Evolutionary conservation across 2,113 vertebrate genomes (phyloP).

Genomic region (Hippocampus comes): DNA sequence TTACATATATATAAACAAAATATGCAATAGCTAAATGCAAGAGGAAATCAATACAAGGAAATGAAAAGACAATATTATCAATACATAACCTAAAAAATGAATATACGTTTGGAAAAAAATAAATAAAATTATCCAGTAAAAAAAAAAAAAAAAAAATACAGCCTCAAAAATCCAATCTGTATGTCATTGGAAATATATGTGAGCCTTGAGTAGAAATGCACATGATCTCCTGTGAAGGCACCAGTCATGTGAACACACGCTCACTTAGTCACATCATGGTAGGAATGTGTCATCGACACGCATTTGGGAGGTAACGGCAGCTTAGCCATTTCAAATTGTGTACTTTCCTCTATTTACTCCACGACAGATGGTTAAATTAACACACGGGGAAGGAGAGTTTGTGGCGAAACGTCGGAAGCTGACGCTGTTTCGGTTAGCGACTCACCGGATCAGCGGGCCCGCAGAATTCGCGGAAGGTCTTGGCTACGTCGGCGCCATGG

Average conservation of each 20-base stretch:
- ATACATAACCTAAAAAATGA: too few relatives aligned
- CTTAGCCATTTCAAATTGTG: neutral
- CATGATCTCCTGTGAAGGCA: neutral
- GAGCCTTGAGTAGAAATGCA: too few relatives aligned
- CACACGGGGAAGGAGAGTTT: neutral
- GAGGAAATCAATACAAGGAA: too few relatives aligned
- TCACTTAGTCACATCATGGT: neutral
- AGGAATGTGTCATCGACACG: neutral
- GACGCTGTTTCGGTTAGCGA: slow-evolving; percentile 35
- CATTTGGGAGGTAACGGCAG: neutral
- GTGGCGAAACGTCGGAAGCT: neutral
- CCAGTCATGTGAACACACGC: neutral
- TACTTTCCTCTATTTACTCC: neutral
- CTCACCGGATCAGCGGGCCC: slow-evolving; percentile 94
- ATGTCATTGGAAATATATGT: too few relatives aligned
- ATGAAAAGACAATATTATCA: too few relatives aligned
- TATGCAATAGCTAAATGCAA: too few relatives aligned
- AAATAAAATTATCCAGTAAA: neutral
- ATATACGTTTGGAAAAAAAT: too few relatives aligned
- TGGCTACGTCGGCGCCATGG: slow-evolving; percentile 68
- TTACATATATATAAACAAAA: too few relatives aligned
- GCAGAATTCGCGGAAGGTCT: slow-evolving; percentile 87
- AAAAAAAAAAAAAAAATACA: neutral
- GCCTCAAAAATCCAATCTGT: too few relatives aligned
- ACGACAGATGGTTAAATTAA: neutral